Evolutionary conservation across 2,888 invertebrate genomes (phyloP).

Genomic region (Apantesis nais): DNA sequence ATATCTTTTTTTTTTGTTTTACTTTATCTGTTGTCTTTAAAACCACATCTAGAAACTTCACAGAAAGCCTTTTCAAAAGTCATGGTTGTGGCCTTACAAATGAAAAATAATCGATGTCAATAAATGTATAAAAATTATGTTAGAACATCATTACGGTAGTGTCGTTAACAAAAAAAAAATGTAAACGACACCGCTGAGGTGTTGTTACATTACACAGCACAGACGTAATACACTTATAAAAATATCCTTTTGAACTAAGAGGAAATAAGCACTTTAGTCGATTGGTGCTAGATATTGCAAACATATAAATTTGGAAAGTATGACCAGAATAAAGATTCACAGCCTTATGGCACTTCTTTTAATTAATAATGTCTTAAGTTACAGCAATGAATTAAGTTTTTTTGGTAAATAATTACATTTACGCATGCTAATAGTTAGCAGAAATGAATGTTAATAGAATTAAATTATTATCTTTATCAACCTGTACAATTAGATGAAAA

Average conservation of each 20-base stretch:
- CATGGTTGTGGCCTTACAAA: too few relatives aligned
- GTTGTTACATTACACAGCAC: too few relatives aligned
- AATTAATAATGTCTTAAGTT: background rate
- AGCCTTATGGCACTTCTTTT: background rate
- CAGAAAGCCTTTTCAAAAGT: too few relatives aligned
- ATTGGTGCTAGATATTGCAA: background rate
- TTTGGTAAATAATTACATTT: background rate
- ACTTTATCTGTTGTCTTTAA: too few relatives aligned
- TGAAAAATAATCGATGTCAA: too few relatives aligned
- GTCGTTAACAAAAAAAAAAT: too few relatives aligned
- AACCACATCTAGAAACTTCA: too few relatives aligned
- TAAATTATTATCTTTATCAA: too few relatives aligned
- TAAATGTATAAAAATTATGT: too few relatives aligned
- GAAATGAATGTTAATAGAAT: background rate
- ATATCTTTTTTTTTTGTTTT: too few relatives aligned
- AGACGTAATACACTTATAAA: background rate
- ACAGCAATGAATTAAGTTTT: background rate
- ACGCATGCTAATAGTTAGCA: background rate
- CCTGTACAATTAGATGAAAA: background rate
- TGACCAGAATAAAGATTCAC: background rate
- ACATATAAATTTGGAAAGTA: background rate
- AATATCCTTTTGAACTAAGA: background rate
- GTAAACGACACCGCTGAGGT: too few relatives aligned
- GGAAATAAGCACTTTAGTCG: background rate
- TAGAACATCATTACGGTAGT: too few relatives aligned